phyloP scores from a whole-genome alignment of 2,797 vertebrate species.

The Ctenosaura bakeri region DNA sequence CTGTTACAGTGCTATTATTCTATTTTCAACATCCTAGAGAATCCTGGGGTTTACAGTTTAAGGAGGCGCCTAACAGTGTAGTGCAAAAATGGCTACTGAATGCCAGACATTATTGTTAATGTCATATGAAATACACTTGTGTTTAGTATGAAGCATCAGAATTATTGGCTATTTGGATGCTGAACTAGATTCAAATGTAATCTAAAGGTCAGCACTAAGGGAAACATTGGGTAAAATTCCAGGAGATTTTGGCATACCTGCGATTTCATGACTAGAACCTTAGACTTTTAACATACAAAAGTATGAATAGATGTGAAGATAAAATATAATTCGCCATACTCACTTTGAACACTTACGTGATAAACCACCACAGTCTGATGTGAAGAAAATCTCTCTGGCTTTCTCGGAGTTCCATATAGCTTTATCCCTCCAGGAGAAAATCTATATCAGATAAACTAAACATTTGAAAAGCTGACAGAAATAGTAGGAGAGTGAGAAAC shows the following conservation, averaged over 20 bases:
- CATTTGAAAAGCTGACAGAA: not conserved
- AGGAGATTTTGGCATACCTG: not conserved
- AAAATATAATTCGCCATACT: not conserved
- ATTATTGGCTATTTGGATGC: not conserved
- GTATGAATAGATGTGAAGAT: not conserved
- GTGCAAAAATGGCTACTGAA: no score
- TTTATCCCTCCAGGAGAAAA: slow-evolving; percentile 24
- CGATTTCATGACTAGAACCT: not conserved
- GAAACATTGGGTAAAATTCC: not conserved
- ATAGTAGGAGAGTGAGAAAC: not conserved
- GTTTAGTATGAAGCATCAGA: not conserved
- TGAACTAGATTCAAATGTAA: not conserved
- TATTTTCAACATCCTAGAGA: no score
- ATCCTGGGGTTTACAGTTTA: no score
- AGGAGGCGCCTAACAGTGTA: no score
- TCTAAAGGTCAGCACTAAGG: not conserved
- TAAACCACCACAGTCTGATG: not conserved
- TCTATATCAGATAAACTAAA: slow-evolving; percentile 8
- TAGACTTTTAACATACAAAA: not conserved
- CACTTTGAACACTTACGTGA: not conserved
- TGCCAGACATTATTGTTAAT: no score
- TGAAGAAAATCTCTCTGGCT: not conserved
- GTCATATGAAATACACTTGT: not conserved
- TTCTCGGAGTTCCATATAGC: not conserved
- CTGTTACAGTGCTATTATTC: no score